These are phyloP conservation scores for Pemphigus obesinymphae DNA, from an alignment of 1,140 invertebrate genomes.

Conservation along the genomic window DNA sequence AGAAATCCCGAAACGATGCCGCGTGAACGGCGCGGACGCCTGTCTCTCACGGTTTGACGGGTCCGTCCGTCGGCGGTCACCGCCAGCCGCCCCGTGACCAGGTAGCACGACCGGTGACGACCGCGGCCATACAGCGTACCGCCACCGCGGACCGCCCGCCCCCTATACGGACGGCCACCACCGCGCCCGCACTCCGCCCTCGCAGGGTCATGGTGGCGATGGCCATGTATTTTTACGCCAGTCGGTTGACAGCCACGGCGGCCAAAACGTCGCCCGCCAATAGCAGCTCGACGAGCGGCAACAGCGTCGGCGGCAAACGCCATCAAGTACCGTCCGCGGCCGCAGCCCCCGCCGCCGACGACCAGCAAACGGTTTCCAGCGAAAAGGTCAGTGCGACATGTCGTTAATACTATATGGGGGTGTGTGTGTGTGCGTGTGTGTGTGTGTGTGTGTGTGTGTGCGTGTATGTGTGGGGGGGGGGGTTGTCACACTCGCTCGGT, in stretches of 20 bases:
- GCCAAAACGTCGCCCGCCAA: background rate
- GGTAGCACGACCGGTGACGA: no score
- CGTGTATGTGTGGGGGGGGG: no score
- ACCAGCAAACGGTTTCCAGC: background rate
- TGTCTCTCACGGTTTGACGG: no score
- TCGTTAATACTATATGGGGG: no score
- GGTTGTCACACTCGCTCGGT: no score
- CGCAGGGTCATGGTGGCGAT: constrained; percentile 40
- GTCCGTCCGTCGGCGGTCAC: no score
- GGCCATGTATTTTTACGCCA: constrained; percentile 44
- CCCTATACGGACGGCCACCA: no score
- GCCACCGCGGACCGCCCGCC: no score
- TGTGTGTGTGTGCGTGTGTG: background rate
- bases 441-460: background rate
- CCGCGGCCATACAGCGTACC: no score
- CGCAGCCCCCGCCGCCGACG: background rate
- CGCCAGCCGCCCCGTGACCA: background rate
- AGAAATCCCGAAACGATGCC: background rate
- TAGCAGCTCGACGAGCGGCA: background rate
- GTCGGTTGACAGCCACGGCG: constrained; percentile 43
- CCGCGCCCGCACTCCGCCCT: background rate
- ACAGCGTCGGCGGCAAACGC: background rate
- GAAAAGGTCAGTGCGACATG: constrained; percentile 25
- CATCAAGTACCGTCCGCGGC: background rate
- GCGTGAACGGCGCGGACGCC: no score